Conservation (phyloP, 2,113 vertebrate species). For the Corythornis madagascariensis region DNA sequence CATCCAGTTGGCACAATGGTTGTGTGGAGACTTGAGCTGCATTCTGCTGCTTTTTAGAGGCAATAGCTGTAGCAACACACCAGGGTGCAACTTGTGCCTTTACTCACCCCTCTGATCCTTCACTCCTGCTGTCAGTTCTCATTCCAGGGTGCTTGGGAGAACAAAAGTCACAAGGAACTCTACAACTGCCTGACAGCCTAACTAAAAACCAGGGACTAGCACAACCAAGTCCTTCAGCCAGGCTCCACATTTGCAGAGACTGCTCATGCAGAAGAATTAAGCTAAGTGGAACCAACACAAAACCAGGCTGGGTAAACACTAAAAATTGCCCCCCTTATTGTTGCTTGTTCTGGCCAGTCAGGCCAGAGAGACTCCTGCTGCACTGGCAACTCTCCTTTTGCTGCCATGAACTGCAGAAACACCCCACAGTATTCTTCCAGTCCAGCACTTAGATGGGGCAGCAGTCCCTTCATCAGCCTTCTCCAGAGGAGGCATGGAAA, state of each 20-base stretch:
- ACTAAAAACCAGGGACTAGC: background rate
- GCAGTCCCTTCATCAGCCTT: background rate
- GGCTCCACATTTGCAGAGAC: background rate
- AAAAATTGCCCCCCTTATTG: background rate
- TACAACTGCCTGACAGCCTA: background rate
- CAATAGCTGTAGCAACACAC: background rate
- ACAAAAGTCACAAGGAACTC: background rate
- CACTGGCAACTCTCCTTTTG: background rate
- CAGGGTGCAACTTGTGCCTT: background rate
- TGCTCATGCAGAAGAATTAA: background rate
- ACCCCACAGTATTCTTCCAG: background rate
- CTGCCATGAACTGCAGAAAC: background rate
- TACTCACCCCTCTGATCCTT: background rate
- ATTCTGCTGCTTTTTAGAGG: background rate
- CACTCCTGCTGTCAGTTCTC: background rate
- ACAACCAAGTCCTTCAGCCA: background rate
- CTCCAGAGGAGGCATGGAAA: background rate
- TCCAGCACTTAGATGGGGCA: background rate
- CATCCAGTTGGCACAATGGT: background rate
- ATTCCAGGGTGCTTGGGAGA: background rate
- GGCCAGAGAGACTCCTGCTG: background rate
- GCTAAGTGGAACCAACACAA: background rate
- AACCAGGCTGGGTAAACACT: background rate
- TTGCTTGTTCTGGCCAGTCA: background rate
- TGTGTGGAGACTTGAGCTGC: too few relatives aligned